Evolutionary conservation across 2,888 invertebrate genomes (phyloP).

Genomic region (Scaptomyza polygonia): DNA sequence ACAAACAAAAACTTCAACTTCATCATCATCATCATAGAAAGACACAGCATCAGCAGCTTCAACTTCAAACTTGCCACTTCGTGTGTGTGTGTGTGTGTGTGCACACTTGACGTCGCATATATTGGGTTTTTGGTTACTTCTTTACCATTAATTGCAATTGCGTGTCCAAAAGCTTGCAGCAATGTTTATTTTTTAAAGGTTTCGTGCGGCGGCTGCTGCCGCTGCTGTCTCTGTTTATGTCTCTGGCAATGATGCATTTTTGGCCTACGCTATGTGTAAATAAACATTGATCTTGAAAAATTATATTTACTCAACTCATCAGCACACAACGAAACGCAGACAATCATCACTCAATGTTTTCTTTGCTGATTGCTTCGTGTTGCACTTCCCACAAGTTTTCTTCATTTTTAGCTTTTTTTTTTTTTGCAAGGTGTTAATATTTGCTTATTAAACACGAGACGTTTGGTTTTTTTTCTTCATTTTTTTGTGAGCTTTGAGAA

Average conservation of each 20-base stretch:
- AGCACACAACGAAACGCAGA: conserved; percentile 54
- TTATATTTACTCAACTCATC: conserved; percentile 78
- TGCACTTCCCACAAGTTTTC: background rate
- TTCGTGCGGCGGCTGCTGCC: conserved; percentile 17
- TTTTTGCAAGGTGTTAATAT: conserved; percentile 72
- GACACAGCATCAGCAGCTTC: background rate
- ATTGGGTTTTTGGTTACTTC: conserved; percentile 74
- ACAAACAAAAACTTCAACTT: conserved; percentile 53
- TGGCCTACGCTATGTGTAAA: conserved; percentile 65
- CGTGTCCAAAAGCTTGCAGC: conserved; percentile 74
- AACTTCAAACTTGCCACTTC: conserved; percentile 48
- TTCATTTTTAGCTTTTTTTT: conserved; percentile 4
- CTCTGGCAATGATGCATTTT: conserved; percentile 75
- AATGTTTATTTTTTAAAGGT: conserved; percentile 61
- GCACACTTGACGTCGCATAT: conserved; percentile 69
- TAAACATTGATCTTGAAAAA: conserved; percentile 81
- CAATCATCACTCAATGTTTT: conserved; percentile 61
- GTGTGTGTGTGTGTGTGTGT: conserved; percentile 31
- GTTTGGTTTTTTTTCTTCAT: conserved; percentile 33
- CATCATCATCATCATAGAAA: conserved; percentile 17
- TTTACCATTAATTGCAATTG: conserved; percentile 81
- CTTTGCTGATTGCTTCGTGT: conserved; percentile 74
- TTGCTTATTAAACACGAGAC: conserved; percentile 74
- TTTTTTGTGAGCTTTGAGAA: no score
- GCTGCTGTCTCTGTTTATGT: background rate